Percentiles rank a stretch among this genome's conserved stretches.
Conservation (phyloP, 2,888 invertebrate species). For the Scaptomyza parva region DNA sequence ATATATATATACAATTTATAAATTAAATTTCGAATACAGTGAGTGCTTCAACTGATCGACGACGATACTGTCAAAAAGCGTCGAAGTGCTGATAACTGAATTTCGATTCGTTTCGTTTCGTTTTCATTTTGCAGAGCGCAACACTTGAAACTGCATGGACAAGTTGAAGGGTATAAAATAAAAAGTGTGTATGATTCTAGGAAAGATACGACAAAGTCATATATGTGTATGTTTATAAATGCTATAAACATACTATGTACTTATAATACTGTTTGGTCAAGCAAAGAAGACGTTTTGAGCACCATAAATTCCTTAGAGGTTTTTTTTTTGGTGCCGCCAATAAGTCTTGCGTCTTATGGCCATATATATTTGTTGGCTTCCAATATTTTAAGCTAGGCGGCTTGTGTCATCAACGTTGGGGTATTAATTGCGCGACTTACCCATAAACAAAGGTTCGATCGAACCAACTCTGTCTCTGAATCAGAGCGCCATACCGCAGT, state of each 20-base stretch:
- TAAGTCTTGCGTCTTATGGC: conserved; percentile 70
- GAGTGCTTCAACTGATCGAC: conserved; percentile 59
- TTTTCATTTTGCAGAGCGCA: conserved; percentile 38
- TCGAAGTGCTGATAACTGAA: conserved; percentile 58
- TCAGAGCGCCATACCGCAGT: conserved; percentile 29
- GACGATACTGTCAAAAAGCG: conserved; percentile 66
- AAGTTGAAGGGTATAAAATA: conserved; percentile 65
- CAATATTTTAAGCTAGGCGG: conserved; percentile 58
- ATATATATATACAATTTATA: conserved; percentile 50
- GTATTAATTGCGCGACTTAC: conserved; percentile 64
- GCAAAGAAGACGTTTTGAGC: conserved; percentile 40
- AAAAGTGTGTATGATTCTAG: conserved; percentile 43
- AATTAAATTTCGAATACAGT: conserved; percentile 69
- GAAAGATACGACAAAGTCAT: conserved; percentile 40
- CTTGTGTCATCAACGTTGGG: conserved; percentile 67
- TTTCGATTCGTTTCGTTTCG: conserved; percentile 6
- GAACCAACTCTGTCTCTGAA: conserved; percentile 2
- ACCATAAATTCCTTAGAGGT: conserved; percentile 63
- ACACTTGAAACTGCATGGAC: conserved; percentile 61
- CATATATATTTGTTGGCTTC: conserved; percentile 57
- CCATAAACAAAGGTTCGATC: conserved; percentile 26
- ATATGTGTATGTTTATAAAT: conserved; percentile 13
- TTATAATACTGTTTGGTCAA: conserved; percentile 33
- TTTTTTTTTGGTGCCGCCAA: conserved; percentile 57
- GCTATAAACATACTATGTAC: conserved; percentile 2